A percentile compares a stretch with the other conserved stretches of the same genome.
Evolutionary conservation across 2,888 invertebrate species (phyloP).

Genomic region (Lasioglossum zephyrum): DNA sequence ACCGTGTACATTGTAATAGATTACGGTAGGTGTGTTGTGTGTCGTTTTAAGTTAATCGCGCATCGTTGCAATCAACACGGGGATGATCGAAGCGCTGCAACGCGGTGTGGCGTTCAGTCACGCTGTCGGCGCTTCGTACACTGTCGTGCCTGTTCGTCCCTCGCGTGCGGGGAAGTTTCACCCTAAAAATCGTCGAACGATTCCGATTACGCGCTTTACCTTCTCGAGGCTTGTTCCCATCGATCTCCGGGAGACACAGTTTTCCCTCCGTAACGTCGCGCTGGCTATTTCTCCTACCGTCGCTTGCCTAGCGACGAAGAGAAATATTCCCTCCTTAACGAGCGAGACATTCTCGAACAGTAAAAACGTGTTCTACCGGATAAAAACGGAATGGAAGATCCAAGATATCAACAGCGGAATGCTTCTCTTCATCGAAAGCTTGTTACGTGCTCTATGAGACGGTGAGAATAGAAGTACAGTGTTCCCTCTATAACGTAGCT

Average conservation of each 20-base stretch:
- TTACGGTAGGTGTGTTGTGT: slow-evolving; percentile 25
- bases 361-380: neutral
- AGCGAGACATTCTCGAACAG: neutral
- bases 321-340: neutral
- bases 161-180: slow-evolving; percentile 42
- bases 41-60: slow-evolving; percentile 44
- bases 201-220: slow-evolving; percentile 79
- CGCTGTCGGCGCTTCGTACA: slow-evolving; percentile 27
- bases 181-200: slow-evolving; percentile 61
- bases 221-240: neutral
- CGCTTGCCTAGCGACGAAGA: neutral
- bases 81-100: slow-evolving; percentile 25
- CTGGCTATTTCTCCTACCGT: neutral
- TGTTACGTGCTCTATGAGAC: neutral
- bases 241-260: neutral
- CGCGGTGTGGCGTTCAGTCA: slow-evolving; percentile 12
- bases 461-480: neutral
- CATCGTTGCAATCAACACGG: slow-evolving; percentile 40
- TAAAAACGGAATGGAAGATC: neutral
- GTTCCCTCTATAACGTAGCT: neutral
- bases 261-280: neutral
- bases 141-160: slow-evolving; percentile 55
- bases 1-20: slow-evolving; percentile 34
- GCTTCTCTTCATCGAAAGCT: neutral
- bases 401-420: neutral